Percentiles rank a stretch among this genome's conserved stretches.
Evolutionary conservation across 2,888 invertebrate genomes (phyloP).

Genomic region (Coenonympha arcania): DNA sequence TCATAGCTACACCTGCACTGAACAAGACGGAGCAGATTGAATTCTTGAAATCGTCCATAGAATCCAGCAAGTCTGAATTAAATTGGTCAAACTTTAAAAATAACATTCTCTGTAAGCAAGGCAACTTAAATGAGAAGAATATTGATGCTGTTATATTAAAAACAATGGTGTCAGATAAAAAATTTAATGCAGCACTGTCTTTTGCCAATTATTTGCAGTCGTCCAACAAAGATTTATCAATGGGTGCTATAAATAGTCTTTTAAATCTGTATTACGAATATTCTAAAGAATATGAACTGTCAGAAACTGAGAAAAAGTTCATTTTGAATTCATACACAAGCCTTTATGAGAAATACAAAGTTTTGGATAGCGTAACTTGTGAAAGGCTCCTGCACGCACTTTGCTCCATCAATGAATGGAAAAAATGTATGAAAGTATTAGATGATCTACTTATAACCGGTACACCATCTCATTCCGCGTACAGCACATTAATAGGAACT

Average conservation of each 20-base stretch:
- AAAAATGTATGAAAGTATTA: constrained; percentile 74
- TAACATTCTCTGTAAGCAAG: constrained; percentile 49
- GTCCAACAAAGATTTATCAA: constrained; percentile 64
- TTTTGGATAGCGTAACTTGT: constrained; percentile 75
- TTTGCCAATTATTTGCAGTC: constrained; percentile 74
- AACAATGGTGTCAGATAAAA: constrained; percentile 54
- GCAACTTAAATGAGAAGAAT: constrained; percentile 63
- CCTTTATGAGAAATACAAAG: constrained; percentile 68
- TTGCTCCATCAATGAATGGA: constrained; percentile 78
- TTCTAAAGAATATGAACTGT: constrained; percentile 41
- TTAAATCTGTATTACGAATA: constrained; percentile 69
- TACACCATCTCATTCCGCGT: constrained; percentile 61
- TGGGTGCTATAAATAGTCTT: constrained; percentile 75
- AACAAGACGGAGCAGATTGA: constrained; percentile 42
- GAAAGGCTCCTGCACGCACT: constrained; percentile 77
- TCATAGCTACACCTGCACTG: constrained; percentile 5
- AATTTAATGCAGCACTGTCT: constrained; percentile 68
- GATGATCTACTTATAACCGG: constrained; percentile 71
- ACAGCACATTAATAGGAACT: constrained; percentile 71
- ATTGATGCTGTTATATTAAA: constrained; percentile 77
- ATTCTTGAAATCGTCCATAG: constrained; percentile 41
- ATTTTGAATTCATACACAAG: constrained; percentile 68
- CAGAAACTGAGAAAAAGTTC: constrained; percentile 63
- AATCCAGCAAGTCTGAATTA: constrained; percentile 29
- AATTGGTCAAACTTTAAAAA: constrained; percentile 62